phyloP scores from a whole-genome alignment of 1,140 invertebrate genomes.

The Rhysida immarginata region DNA sequence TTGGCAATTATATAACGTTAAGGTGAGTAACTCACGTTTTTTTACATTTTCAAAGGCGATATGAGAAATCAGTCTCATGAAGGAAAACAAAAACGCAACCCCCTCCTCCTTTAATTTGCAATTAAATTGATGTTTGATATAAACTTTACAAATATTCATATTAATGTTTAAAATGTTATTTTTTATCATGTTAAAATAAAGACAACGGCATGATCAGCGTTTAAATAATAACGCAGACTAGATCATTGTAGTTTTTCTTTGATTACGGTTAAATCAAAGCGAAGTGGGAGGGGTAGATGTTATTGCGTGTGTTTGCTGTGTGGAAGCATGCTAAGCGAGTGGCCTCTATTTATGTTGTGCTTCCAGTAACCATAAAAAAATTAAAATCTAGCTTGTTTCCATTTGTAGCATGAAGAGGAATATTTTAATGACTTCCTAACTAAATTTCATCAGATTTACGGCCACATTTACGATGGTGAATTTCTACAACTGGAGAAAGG shows the following conservation, averaged over 20 bases:
- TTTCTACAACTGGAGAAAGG: not conserved
- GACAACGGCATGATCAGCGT: not conserved
- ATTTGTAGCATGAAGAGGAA: not conserved
- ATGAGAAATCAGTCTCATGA: too few species aligned
- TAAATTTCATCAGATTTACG: not conserved
- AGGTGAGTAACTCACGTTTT: not conserved
- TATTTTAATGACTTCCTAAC: not conserved
- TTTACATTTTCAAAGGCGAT: not conserved
- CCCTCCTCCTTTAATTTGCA: not conserved
- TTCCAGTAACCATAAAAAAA: not conserved
- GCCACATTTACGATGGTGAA: not conserved
- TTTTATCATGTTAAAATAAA: too few species aligned
- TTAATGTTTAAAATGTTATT: not conserved
- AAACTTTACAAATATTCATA: not conserved
- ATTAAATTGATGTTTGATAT: not conserved
- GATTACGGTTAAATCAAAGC: not conserved
- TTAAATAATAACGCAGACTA: not conserved
- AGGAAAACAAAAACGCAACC: too few species aligned
- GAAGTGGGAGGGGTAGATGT: too few species aligned
- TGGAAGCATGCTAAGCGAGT: not conserved
- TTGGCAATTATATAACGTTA: not conserved
- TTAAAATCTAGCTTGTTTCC: not conserved
- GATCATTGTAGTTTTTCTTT: not conserved
- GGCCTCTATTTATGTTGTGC: not conserved
- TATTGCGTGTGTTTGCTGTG: too few species aligned